Percentiles rank a stretch among this genome's conserved stretches.
These are phyloP conservation scores for Axea sp. DNA, from an alignment of 2,888 invertebrate genomes.

Conservation along the genomic window DNA sequence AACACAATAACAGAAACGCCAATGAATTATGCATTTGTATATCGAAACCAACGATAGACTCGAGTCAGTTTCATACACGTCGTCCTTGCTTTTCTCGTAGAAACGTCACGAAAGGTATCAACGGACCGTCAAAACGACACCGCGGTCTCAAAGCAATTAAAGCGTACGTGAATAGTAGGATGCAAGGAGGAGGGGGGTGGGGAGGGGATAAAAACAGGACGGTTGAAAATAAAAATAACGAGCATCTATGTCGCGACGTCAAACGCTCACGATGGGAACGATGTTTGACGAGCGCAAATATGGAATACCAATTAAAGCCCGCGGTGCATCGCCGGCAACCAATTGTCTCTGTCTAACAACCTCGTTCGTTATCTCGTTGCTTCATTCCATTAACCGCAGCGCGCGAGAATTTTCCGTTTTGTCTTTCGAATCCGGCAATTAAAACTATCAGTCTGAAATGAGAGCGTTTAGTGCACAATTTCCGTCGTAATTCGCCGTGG, in stretches of 20 bases:
- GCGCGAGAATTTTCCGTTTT: constrained; percentile 25
- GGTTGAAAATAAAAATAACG: constrained; percentile 4
- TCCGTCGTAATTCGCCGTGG: constrained; percentile 22
- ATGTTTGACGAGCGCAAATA: constrained; percentile 37
- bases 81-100: constrained; percentile 30
- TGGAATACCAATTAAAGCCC: constrained; percentile 40
- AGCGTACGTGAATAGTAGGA: too few relatives aligned
- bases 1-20: constrained; percentile 14
- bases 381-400: constrained; percentile 37
- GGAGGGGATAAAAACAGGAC: background rate
- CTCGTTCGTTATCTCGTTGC: constrained; percentile 25
- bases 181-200: too few relatives aligned
- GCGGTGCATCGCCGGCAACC: constrained; percentile 25
- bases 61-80: constrained; percentile 14
- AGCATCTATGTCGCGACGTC: background rate
- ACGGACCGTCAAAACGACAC: constrained; percentile 49
- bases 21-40: constrained; percentile 41
- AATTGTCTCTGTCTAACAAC: constrained; percentile 44
- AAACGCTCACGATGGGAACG: too few relatives aligned
- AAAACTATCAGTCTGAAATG: constrained; percentile 46
- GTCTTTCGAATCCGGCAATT: constrained; percentile 34
- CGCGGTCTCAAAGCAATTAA: constrained; percentile 44
- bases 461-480: constrained; percentile 38
- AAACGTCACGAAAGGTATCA: constrained; percentile 46
- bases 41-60: constrained; percentile 8